phyloP scores from a whole-genome alignment of 2,113 vertebrate species.

The Clarias batrachus region DNA sequence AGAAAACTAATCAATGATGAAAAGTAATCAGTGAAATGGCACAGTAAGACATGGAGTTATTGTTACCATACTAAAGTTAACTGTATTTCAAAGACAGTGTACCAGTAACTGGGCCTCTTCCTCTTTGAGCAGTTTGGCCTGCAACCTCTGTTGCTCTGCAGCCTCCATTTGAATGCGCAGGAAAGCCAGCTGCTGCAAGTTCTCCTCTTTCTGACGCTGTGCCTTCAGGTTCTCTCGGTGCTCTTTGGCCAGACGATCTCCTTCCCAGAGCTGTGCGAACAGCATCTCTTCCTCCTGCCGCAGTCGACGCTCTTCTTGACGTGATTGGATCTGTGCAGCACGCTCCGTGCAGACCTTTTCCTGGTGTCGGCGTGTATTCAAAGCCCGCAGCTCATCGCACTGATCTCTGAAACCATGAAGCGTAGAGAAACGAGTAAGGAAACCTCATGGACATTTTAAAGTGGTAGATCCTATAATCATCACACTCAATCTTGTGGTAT shows the following conservation, averaged over 20 bases:
- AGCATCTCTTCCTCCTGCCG: slow-evolving; percentile 71
- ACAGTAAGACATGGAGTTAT: neutral
- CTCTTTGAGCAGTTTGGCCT: slow-evolving; percentile 63
- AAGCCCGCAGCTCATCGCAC: slow-evolving; percentile 74
- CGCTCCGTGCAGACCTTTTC: slow-evolving; percentile 70
- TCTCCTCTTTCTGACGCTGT: slow-evolving; percentile 47
- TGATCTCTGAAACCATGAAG: slow-evolving; percentile 67
- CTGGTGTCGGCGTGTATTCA: slow-evolving; percentile 53
- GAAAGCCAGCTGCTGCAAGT: slow-evolving; percentile 49
- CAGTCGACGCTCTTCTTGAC: slow-evolving; percentile 60
- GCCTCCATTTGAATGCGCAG: slow-evolving; percentile 66
- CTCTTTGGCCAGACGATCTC: slow-evolving; percentile 78
- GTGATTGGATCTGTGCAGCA: slow-evolving; percentile 73
- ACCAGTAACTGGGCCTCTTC: slow-evolving; percentile 80
- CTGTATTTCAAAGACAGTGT: neutral
- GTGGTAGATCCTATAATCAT: neutral
- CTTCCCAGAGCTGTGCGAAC: slow-evolving; percentile 77
- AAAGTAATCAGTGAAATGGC: neutral
- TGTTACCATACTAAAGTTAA: neutral
- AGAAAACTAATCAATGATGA: neutral
- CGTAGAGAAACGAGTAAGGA: neutral
- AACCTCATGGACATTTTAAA: neutral
- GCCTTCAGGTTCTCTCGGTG: slow-evolving; percentile 51
- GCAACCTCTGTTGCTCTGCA: slow-evolving; percentile 56
- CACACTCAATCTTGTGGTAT: neutral